Conservation (phyloP, 2,797 vertebrate species). For the Chelmon rostratus region DNA sequence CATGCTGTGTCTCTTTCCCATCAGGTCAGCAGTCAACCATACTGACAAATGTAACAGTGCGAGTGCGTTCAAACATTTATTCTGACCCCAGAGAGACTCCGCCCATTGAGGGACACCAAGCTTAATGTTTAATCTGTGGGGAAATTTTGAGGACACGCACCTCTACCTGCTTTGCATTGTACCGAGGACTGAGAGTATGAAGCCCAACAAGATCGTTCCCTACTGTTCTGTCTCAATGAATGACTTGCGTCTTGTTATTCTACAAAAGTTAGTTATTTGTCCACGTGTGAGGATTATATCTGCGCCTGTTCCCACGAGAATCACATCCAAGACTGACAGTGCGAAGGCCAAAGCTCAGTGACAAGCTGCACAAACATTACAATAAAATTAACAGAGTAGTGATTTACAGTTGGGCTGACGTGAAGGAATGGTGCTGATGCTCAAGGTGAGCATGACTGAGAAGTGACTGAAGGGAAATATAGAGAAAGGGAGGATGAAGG, state of each 20-base stretch:
- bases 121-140: slow-evolving; percentile 73
- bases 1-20: slow-evolving; percentile 64
- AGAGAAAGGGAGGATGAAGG: background rate
- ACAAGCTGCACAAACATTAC: slow-evolving; percentile 31
- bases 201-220: background rate
- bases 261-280: background rate
- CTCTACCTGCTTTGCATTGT: background rate
- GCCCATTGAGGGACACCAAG: slow-evolving; percentile 42
- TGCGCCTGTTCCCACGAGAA: slow-evolving; percentile 8
- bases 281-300: background rate
- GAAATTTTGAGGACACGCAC: slow-evolving; percentile 16
- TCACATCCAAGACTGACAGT: background rate
- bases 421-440: background rate
- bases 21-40: slow-evolving; percentile 27
- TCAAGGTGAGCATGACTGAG: background rate
- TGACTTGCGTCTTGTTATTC: background rate
- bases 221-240: background rate
- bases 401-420: background rate
- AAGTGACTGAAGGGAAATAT: background rate
- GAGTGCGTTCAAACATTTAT: slow-evolving; percentile 33
- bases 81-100: slow-evolving; percentile 55
- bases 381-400: background rate
- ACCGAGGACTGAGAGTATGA: background rate
- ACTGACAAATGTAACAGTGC: slow-evolving; percentile 7
- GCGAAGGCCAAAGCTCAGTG: slow-evolving; percentile 35